These are phyloP conservation scores for Crotalus helleri DNA, from an alignment of 2,113 vertebrate species.

Conservation along the genomic window DNA sequence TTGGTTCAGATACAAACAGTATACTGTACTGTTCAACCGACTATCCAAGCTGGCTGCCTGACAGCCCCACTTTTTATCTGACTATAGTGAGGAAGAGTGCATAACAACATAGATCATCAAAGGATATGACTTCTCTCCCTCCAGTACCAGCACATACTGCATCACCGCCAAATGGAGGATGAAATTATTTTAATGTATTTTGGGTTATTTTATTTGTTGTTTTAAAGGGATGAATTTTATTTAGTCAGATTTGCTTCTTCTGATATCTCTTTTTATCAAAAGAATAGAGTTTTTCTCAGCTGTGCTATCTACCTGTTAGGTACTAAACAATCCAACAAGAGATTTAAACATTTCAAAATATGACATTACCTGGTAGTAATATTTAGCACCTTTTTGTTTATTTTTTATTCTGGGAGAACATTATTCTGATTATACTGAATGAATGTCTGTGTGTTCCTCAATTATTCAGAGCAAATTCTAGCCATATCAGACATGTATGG, in stretches of 20 bases:
- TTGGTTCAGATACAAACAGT: slow-evolving; percentile 30
- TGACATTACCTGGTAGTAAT: not conserved
- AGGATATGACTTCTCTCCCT: not conserved
- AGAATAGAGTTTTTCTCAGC: not conserved
- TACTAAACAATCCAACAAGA: not conserved
- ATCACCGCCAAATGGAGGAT: not conserved
- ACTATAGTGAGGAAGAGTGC: not conserved
- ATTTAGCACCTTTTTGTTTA: not conserved
- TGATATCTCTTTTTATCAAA: not conserved
- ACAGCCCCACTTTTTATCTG: slow-evolving; percentile 39
- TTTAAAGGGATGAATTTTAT: not conserved
- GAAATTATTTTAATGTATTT: not conserved
- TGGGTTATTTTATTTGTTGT: not conserved
- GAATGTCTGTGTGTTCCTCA: not conserved
- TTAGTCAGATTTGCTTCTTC: not conserved
- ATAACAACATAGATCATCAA: not conserved
- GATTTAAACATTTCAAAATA: not conserved
- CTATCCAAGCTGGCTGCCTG: slow-evolving; percentile 19
- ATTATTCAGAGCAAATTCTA: not conserved
- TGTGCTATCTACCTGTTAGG: not conserved
- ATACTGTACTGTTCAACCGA: slow-evolving; percentile 26
- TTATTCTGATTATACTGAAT: not conserved
- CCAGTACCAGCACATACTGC: not conserved
- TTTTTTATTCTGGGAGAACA: not conserved
- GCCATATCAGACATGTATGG: not conserved